Base-by-base conservation (phyloP, 2,113 vertebrate genomes). In the Tragelaphus strepsiceros region DNA sequence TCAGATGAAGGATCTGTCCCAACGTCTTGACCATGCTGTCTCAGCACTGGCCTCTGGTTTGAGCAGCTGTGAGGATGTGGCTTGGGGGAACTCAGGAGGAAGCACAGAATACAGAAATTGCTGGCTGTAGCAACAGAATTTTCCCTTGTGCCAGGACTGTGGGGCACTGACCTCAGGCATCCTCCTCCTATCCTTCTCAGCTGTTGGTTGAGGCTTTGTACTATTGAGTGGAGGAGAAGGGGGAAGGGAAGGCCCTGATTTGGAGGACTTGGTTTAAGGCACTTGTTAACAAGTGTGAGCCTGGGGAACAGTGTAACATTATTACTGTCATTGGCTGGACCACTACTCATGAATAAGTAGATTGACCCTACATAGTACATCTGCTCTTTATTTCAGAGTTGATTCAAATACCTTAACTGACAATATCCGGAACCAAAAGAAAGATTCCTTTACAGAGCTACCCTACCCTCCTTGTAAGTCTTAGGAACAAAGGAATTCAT, bases 81-180 rank as follows among this genome's bases (percentile, higher is more conserved):
- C 53, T 85, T 4, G 30, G 9, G 53, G 46, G 92, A 91, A 21
- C 46, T 94, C 61, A 49, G 85, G 94, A 96, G 67, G 84, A 96
- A 97, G 83, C 86, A 91, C 74, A 95, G 87, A 93, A 92, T 78
- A 67, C 46, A 97, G 97, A 97, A 88, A 87, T 97, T 84, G 88
- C 64, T 62, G 64, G 26, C 51, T 83, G 13, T 61, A 30, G 32
- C 84, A 88, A 92, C 15, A 61, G 90, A 86, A 49, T 91, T 91
- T 88, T 81, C 74, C 53, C 64, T 58, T 83, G 51, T 58, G 16
- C 11, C 46, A 49, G 11, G 17, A 26, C 77, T 83, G 61, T 21
- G 6, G 59, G 49, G 14, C 56, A 62, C 17, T 82, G 89, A 61
- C 88, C 82, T 85, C 91, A 86, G 1, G 94, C 59, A 53, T 54